Evolutionary conservation across 2,113 vertebrate genomes (phyloP).

Genomic region (Onychostruthus taczanowskii): DNA sequence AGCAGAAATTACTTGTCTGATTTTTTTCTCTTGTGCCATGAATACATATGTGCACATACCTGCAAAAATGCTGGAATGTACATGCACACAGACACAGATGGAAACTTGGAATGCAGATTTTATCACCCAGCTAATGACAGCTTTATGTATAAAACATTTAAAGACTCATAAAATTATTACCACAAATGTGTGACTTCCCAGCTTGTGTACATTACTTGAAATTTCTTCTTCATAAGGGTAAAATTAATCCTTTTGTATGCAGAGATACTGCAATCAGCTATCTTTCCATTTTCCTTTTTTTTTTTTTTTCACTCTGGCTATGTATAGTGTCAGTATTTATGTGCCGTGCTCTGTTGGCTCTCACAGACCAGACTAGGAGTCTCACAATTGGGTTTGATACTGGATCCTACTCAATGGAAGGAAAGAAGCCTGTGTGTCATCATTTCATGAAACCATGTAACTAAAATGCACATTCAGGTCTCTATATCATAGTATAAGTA

Average conservation of each 20-base stretch:
- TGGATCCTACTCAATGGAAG: conserved; percentile 40
- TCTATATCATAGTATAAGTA: conserved; percentile 40
- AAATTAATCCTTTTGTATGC: neutral
- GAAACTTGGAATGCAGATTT: neutral
- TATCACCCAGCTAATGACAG: neutral
- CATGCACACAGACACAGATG: neutral
- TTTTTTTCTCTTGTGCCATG: neutral
- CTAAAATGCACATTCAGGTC: conserved; percentile 39
- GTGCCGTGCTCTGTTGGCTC: conserved; percentile 15
- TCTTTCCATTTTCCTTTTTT: neutral
- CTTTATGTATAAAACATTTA: neutral
- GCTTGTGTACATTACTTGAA: neutral
- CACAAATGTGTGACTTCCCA: neutral
- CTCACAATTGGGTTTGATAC: conserved; percentile 58
- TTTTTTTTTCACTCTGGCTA: neutral
- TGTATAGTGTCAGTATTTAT: conserved; percentile 16
- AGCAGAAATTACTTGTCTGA: neutral
- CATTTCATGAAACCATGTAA: conserved; percentile 32
- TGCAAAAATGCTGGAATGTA: neutral
- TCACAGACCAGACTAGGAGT: conserved; percentile 25
- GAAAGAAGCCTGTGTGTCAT: conserved; percentile 43
- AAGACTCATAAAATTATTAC: neutral
- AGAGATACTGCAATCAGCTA: neutral
- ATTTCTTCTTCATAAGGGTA: neutral
- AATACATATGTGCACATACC: neutral